These are phyloP conservation scores for Cyanocitta stelleri DNA, from an alignment of 2,113 vertebrate species.

Conservation along the genomic window DNA sequence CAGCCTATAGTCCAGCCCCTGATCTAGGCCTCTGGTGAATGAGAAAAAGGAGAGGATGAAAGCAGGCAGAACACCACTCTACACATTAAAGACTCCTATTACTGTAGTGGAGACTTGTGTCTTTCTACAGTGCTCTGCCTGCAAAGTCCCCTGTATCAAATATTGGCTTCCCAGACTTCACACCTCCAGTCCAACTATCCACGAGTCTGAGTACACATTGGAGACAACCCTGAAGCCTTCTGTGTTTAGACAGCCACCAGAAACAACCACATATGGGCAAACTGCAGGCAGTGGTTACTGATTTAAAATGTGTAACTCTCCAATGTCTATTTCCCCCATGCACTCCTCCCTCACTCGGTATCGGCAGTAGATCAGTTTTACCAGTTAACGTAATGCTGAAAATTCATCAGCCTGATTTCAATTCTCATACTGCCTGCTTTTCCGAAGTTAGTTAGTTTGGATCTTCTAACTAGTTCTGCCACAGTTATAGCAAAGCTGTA, in stretches of 20 bases:
- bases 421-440: not conserved
- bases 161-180: not conserved
- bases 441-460: not conserved
- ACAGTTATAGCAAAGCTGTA: not conserved
- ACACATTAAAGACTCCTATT: not conserved
- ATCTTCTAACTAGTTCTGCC: not conserved
- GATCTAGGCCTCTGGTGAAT: not conserved
- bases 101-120: not conserved
- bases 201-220: not conserved
- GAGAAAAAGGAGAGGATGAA: not conserved
- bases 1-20: not conserved
- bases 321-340: not conserved
- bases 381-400: not conserved
- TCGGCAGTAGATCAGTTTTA: not conserved
- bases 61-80: not conserved
- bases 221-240: not conserved
- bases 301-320: not conserved
- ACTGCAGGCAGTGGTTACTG: not conserved
- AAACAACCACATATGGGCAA: not conserved
- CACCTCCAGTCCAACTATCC: not conserved
- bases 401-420: not conserved
- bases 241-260: not conserved
- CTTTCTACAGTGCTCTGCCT: not conserved
- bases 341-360: not conserved
- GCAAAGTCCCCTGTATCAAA: no score